These are phyloP conservation scores for Dryas iulia DNA, from an alignment of 1,140 invertebrate genomes.

Conservation along the genomic window DNA sequence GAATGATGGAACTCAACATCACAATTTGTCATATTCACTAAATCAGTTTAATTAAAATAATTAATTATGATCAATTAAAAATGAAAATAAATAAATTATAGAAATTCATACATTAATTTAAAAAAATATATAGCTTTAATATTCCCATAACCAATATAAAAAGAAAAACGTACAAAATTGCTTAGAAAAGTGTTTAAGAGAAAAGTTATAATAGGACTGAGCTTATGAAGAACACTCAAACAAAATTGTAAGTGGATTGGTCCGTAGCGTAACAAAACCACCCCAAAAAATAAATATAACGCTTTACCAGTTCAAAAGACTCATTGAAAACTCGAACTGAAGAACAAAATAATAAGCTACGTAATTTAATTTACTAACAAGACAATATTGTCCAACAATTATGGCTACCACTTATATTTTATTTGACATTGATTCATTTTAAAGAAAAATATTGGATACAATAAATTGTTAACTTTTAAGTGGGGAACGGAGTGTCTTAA, in stretches of 20 bases:
- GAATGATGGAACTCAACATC: no score
- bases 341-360: not conserved
- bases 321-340: not conserved
- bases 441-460: no score
- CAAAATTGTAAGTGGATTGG: not conserved
- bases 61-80: no score
- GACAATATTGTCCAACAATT: not conserved
- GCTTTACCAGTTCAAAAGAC: slow-evolving; percentile 2
- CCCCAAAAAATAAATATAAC: not conserved
- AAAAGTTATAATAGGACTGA: not conserved
- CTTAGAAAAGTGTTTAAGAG: not conserved
- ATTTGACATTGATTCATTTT: not conserved
- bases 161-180: not conserved
- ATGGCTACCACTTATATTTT: not conserved
- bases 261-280: not conserved
- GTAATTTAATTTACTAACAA: not conserved
- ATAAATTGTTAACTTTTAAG: no score
- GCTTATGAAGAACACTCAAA: not conserved
- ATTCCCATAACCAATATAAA: not conserved
- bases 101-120: no score
- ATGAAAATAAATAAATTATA: no score
- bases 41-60: no score
- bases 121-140: no score
- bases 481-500: no score
- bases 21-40: no score